Base-by-base conservation (phyloP, 2,888 invertebrate genomes). In the Girardia tigrina region DNA sequence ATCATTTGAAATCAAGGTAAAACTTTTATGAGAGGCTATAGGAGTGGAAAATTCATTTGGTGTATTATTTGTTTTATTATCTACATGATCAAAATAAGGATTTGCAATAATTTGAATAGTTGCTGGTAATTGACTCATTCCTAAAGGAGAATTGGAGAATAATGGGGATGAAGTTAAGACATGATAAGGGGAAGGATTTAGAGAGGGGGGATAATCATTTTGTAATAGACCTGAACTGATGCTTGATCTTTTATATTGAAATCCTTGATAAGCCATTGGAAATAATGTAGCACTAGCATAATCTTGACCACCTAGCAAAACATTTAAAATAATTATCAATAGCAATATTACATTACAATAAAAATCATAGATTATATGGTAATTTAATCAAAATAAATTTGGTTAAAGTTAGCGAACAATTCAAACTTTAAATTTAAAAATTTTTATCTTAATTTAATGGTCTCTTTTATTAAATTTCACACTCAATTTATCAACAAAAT, bases 41-140 rank as follows among this genome's bases (percentile, higher is more conserved):
- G 56, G 56, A 4, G 56, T 56, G n/a, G 56, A 4, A 4, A 16
- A 12, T 12, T 56, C n/a, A 56, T n/a, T 56, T 56, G 56, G n/a
- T 56, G 23, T 56, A 2, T n/a, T 4, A 56, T 20, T 23, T n/a
- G 56, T 20, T 6, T n/a, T 4, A 20, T 56, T 4, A 56, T 56
- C 56, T 12, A 56, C 56, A 56, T 56, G 56, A 56, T 56, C 56
- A 56, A 56, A 56, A 56, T 56, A 56, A n/a, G 56, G 56, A n/a
- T 56, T 56, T 4, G 56, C 56, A 12, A 56, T 56, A 20, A 56
- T 56, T 56, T 56, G 56, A 12, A 56, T 56, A 6, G 56, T 56
- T 56, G 56, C 56, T 8, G 56, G 56, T n/a, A 56, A 23, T 56
- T 56, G 56, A n/a, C 56, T 56, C 56, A 56, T 56, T 56, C 56